Conservation (phyloP, 2,113 vertebrate genomes). For the Pungitius pungitius region DNA sequence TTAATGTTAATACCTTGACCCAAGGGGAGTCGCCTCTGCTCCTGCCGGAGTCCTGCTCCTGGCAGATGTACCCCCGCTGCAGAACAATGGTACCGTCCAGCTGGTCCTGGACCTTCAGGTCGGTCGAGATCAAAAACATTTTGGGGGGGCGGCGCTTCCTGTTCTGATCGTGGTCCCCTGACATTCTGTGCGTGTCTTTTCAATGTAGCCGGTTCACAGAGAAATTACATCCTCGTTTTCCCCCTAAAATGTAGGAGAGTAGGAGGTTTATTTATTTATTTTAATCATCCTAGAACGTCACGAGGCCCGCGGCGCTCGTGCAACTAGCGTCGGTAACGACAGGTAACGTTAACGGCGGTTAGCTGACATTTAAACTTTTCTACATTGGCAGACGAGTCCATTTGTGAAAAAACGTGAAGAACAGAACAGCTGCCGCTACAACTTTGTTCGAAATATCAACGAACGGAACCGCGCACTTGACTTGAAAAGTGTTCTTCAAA, state of each 20-base stretch:
- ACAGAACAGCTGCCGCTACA: neutral
- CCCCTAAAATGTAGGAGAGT: neutral
- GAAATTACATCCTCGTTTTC: neutral
- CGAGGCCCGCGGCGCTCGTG: neutral
- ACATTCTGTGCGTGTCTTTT: conserved; percentile 62
- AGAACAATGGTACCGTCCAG: conserved; percentile 78
- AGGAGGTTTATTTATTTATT: neutral
- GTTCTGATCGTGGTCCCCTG: conserved; percentile 55
- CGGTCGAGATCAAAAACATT: conserved; percentile 72
- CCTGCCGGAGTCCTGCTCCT: conserved; percentile 66
- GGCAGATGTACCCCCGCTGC: conserved; percentile 76
- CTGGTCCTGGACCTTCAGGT: conserved; percentile 73
- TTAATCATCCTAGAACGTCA: neutral
- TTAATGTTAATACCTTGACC: conserved; percentile 75
- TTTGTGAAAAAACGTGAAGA: neutral
- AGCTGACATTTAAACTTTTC: conserved; percentile 15
- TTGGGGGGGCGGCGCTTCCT: conserved; percentile 69
- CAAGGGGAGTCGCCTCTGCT: conserved; percentile 62
- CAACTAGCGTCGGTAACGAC: conserved; percentile 1
- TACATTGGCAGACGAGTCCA: neutral
- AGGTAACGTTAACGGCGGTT: conserved; percentile 10
- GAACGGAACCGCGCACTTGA: neutral
- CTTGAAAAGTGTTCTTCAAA: neutral
- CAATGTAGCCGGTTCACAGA: neutral
- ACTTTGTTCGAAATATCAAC: neutral